Evolutionary conservation across 2,113 vertebrate species (phyloP), one percentile per base, ranked within the genome.

Genomic region (Stercorarius parasiticus): DNA sequence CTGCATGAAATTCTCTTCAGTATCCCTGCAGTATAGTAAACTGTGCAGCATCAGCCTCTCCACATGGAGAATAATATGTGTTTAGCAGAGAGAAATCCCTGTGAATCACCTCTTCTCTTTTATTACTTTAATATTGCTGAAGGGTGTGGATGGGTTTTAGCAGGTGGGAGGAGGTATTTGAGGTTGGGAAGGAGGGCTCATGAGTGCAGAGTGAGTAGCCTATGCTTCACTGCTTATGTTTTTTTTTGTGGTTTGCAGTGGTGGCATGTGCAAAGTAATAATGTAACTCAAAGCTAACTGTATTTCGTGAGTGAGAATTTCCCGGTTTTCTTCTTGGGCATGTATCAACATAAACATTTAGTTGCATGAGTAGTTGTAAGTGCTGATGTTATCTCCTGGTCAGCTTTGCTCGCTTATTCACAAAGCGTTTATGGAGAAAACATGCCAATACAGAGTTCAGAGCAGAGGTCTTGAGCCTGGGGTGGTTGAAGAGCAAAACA

Each of bases 221-320:
- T 50, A 18, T 77, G 55, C 90, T 91, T 95, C 62, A 34, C 36
- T 26, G 19, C 76, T 62, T 69, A 12, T 20, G 56, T 65, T 19
- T 29, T 85, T 86, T 74, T 38, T 67, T 88, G 88, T 93, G 82
- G n/a, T 90, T 95, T 88, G 62, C 73, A 71, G 45, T 34, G 29
- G 73, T 92, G 82, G 62, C 56, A 50, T 49, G 29, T 74, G 72
- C 67, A 34, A 69, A 83, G 43, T 77, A 40, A 77, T 66, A 80
- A 26, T 64, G n/a, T 73, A 70, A 84, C 64, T 67, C 50, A 25
- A 87, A 56, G 36, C 40, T 93, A 77, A 14, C 40, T 85, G 56
- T 85, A 36, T 49, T 88, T 73, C 55, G 47, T 49, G 66, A 90
- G 78, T 32, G 85, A 93, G 87, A 97, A 96, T 94, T 95, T 53